Percentiles rank a stretch among this genome's conserved stretches.
Conservation (phyloP, 2,113 vertebrate genomes). For the Cariama cristata region DNA sequence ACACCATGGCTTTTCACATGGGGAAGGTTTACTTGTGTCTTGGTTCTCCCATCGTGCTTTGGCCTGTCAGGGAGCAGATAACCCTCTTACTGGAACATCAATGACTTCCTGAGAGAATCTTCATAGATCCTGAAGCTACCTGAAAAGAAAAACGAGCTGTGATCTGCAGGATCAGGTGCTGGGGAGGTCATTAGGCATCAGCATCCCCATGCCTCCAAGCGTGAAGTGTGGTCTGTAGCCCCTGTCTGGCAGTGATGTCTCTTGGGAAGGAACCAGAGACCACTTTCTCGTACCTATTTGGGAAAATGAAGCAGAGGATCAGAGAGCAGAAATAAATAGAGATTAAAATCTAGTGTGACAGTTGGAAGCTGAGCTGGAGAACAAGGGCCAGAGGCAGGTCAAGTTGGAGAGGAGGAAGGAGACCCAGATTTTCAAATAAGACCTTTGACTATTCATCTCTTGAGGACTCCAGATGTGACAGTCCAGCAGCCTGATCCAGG, state of each 20-base stretch:
- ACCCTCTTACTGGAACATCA: not conserved
- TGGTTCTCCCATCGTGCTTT: not conserved
- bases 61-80: not conserved
- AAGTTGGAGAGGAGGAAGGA: not conserved
- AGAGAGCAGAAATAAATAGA: constrained; percentile 11
- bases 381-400: not conserved
- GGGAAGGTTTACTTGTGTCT: not conserved
- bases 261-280: not conserved
- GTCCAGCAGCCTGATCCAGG: not conserved
- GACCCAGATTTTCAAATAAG: not conserved
- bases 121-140: not conserved
- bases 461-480: not conserved
- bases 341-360: not conserved
- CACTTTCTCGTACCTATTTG: not conserved
- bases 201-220: too few species aligned
- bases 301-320: not conserved
- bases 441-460: not conserved
- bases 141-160: not conserved
- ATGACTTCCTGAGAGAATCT: not conserved
- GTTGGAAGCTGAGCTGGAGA: not conserved
- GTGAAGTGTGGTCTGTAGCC: not conserved
- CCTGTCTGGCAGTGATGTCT: not conserved
- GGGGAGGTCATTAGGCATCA: not conserved
- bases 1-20: not conserved
- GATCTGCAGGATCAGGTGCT: not conserved